Conservation (phyloP, 2,888 invertebrate species). For the Myopa tessellatipennis region DNA sequence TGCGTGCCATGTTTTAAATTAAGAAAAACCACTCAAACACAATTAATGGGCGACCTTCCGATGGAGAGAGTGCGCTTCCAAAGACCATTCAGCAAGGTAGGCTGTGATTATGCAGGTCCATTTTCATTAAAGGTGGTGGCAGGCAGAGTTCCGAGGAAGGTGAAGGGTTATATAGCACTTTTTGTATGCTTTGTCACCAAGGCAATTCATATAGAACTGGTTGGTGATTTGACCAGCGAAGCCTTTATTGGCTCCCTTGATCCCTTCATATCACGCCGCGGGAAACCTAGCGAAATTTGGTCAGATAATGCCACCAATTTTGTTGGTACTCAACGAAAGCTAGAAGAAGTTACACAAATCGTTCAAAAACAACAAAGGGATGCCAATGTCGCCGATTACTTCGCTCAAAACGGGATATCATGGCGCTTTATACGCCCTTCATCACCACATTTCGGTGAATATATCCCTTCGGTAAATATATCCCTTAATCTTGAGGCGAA, state of each 20-base stretch:
- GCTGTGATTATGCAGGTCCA: constrained; percentile 34
- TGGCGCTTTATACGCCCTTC: constrained; percentile 41
- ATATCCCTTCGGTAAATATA: too few species aligned
- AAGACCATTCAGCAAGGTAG: constrained; percentile 38
- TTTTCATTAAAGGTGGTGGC: constrained; percentile 20
- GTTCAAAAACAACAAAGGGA: too few species aligned
- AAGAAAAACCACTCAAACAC: constrained; percentile 8
- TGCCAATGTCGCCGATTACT: too few species aligned
- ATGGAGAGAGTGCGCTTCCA: constrained; percentile 34
- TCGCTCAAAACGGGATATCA: background rate
- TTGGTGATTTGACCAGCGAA: constrained; percentile 28
- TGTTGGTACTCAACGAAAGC: too few species aligned
- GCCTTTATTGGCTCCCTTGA: constrained; percentile 31
- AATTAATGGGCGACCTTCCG: constrained; percentile 41
- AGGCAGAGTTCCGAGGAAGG: constrained; percentile 34
- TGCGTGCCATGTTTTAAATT: constrained; percentile 38
- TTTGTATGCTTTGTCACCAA: constrained; percentile 45
- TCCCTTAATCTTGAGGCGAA: too few species aligned
- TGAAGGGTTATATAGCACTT: constrained; percentile 43
- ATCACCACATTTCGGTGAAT: constrained; percentile 30
- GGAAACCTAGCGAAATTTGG: constrained; percentile 35
- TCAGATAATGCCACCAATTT: constrained; percentile 44
- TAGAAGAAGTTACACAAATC: too few species aligned
- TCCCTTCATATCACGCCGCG: constrained; percentile 20
- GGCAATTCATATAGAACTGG: constrained; percentile 40